Conservation (phyloP, 2,888 invertebrate species). For the Mayetiola destructor region DNA sequence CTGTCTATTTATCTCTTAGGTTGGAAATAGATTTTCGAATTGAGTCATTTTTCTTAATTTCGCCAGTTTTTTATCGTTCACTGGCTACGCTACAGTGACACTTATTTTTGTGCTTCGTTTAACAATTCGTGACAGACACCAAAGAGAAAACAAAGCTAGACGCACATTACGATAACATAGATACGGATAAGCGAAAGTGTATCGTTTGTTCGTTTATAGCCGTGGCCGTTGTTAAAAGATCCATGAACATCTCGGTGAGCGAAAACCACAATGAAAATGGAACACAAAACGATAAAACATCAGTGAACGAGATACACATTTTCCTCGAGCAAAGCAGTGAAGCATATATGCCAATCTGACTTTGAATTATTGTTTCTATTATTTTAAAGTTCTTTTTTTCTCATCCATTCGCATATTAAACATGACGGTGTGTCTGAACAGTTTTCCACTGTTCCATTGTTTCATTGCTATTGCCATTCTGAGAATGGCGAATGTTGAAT, state of each 20-base stretch:
- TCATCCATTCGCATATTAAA: background rate
- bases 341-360: constrained; percentile 8
- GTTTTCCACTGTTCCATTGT: background rate
- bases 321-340: too few relatives aligned
- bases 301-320: constrained; percentile 9
- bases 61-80: background rate
- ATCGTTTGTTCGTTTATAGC: background rate
- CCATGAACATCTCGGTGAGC: background rate
- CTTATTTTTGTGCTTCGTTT: background rate
- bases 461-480: background rate
- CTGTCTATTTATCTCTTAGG: background rate
- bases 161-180: too few relatives aligned
- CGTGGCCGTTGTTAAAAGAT: background rate
- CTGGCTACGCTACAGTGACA: background rate
- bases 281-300: background rate
- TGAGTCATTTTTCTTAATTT: constrained; percentile 12
- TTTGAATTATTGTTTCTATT: constrained; percentile 13
- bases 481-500: too few relatives aligned
- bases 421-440: background rate
- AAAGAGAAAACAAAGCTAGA: background rate
- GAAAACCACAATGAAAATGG: constrained; percentile 4
- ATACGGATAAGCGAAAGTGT: background rate
- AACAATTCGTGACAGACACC: background rate
- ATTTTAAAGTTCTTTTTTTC: constrained; percentile 5
- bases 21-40: constrained; percentile 10